Percentiles rank a stretch among this genome's conserved stretches.
These are phyloP conservation scores for Lysandra coridon DNA, from an alignment of 2,888 invertebrate genomes.

Conservation along the genomic window DNA sequence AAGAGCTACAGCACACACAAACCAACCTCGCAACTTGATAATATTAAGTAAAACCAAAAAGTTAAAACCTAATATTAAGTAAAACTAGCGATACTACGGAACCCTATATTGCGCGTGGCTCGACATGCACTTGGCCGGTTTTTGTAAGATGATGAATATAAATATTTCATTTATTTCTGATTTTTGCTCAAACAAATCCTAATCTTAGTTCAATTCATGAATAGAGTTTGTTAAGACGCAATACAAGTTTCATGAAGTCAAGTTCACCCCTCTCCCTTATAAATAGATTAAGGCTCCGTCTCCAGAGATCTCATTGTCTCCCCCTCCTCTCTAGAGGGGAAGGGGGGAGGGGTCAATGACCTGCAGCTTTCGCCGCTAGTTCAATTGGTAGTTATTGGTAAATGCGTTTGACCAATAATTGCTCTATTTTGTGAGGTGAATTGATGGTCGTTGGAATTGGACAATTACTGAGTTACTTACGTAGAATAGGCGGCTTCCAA, in stretches of 20 bases:
- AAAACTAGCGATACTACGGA: too few relatives aligned
- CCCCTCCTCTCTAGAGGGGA: neutral
- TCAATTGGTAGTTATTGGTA: constrained; percentile 20
- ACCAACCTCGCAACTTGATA: too few relatives aligned
- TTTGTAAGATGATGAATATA: too few relatives aligned
- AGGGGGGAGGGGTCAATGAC: constrained; percentile 6
- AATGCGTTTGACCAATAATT: constrained; percentile 20
- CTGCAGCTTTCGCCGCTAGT: constrained; percentile 9
- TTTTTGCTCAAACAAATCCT: neutral
- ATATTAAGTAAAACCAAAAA: too few relatives aligned
- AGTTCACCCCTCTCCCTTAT: constrained; percentile 17
- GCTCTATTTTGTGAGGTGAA: constrained; percentile 1
- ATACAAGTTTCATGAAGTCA: constrained; percentile 21
- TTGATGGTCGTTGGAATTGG: neutral
- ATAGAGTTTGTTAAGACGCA: neutral
- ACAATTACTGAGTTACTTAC: neutral
- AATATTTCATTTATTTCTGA: neutral
- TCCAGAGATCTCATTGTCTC: constrained; percentile 20
- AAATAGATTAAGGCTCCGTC: constrained; percentile 28
- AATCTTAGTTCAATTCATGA: neutral
- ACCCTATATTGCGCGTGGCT: too few relatives aligned
- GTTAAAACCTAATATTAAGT: too few relatives aligned
- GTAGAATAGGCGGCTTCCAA: neutral
- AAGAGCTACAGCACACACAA: too few relatives aligned
- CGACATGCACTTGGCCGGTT: too few relatives aligned